Evolutionary conservation across 2,888 invertebrate species (phyloP), one percentile per base, ranked within the genome.

Genomic region (Strigamia transsilvanica): DNA sequence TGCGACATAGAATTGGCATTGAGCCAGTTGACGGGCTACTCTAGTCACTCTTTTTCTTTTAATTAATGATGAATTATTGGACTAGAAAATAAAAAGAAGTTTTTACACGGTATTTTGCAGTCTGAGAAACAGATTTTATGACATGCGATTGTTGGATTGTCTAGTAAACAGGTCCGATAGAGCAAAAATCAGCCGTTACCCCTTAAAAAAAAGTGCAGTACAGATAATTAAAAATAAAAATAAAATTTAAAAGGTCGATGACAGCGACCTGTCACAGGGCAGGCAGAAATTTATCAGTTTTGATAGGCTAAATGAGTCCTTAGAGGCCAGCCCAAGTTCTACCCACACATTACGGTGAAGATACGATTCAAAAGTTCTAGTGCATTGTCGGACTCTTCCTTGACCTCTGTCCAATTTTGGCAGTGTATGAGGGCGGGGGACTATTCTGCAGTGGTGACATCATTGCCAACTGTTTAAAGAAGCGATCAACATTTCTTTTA

Each of bases 1-100:
- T 61, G 61, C 61, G 10, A 18, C 21, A 18, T 73, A 12, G 7
- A 51, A 12, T 73, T 73, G 73, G 73, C 73, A 27, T 73, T 12
- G 32, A 73, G 73, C 73, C 73, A 73, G 73, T n/a, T 73, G 6
- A 27, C 73, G 13, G 27, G 27, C 27, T 32, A 32, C 73, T 73
- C 32, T 12, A 73, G 73, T 32, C 73, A 27, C 27, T 32, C 27
- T 73, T 73, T 56, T 73, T 3, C 73, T 32, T 32, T 12, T 73
- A 73, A 73, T 73, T 73, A 73, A 73, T 73, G 73, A 73, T 73
- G 73, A 73, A 73, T 73, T 73, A 73, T 73, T 73, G 73, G 73
- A 15, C 73, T 27, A 32, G 13, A 12, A 7, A 73, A 73, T 73
- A 9, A 32, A 32, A 27, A 13, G 73, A 73, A 2, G 32, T 27